Percentiles rank a stretch among this genome's conserved stretches.
These are phyloP conservation scores for Fistularia commersonii DNA, from an alignment of 2,797 vertebrate species.

Conservation along the genomic window DNA sequence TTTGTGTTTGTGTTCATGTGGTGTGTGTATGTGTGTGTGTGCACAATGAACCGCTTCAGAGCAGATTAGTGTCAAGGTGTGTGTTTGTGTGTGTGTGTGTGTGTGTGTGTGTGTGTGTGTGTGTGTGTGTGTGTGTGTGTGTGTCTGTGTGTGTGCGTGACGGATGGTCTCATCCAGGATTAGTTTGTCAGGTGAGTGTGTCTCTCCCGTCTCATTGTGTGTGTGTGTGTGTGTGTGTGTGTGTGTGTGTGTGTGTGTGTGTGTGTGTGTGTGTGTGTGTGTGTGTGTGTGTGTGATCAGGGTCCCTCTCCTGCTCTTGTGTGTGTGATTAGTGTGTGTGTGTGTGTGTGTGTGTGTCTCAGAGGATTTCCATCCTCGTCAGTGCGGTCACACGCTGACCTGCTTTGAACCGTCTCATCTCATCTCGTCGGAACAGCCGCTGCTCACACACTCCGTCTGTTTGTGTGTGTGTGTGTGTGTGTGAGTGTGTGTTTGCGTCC, in stretches of 20 bases:
- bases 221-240: conserved; percentile 12
- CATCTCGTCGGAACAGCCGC: conserved; percentile 18
- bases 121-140: background rate
- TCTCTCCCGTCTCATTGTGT: background rate
- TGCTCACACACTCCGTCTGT: conserved; percentile 7
- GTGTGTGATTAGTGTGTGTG: too few relatives aligned
- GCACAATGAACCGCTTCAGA: too few relatives aligned
- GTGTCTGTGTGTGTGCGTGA: background rate
- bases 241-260: conserved; percentile 61
- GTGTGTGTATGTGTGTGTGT: too few relatives aligned
- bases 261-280: conserved; percentile 80
- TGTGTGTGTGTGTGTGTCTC: conserved; percentile 59
- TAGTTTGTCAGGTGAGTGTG: too few relatives aligned
- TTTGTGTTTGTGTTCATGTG: too few relatives aligned
- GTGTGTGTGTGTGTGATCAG: conserved; percentile 56
- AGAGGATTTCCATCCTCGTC: conserved; percentile 59
- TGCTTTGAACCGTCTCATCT: conserved; percentile 40
- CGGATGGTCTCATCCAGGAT: too few relatives aligned
- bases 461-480: conserved; percentile 17
- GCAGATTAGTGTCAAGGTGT: background rate
- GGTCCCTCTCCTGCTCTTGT: too few relatives aligned
- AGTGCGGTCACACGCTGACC: conserved; percentile 60
- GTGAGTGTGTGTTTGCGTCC: too few relatives aligned
- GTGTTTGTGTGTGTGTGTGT: background rate
- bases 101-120: conserved; percentile 1